Evolutionary conservation across 2,113 vertebrate species (phyloP), one percentile per base, ranked within the genome.

Genomic region (Hirundichthys speculiger): DNA sequence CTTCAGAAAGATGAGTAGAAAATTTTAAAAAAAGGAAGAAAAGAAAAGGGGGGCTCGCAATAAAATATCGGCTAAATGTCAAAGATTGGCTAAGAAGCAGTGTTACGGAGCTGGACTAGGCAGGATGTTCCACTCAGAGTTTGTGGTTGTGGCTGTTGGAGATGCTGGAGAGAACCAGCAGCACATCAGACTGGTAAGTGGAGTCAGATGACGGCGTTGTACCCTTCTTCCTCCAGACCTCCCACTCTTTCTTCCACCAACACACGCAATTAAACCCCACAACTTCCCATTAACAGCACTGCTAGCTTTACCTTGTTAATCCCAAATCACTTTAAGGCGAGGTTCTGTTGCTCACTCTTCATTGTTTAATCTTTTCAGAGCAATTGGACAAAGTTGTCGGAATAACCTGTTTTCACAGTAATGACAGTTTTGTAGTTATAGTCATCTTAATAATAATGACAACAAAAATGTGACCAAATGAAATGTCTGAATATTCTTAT

Each of bases 101-200:
- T 20, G 72, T 54, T 56, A 49, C 65, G 41, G 81, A 81, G 56
- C 50, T 52, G 69, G 60, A 54, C 69, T 62, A 57, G 52, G 80
- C 68, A 74, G 54, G 78, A 83, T 63, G 68, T 77, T 77, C 75
- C 75, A 75, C 50, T 79, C 75, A 56, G 64, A 77, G 63, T 65
- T 61, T 86, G 85, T 69, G 88, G 83, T 88, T 84, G 70, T 65
- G 80, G 76, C 77, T 79, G 24, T 74, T 72, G 75, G 52, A 86
- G 75, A 74, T 69, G 78, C 41, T 58, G 59, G 69, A 67, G 50
- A 61, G 69, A 70, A 70, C 70, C 70, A 71, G 82, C 47, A 74
- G 74, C 68, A 66, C 79, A 77, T 77, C 75, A 86, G 63, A 72
- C 79, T 64, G 67, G 74, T 82, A 87, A 89, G 83, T 82, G 70